Base-by-base conservation (phyloP, 2,113 vertebrate genomes). In the Tamias sibiricus region DNA sequence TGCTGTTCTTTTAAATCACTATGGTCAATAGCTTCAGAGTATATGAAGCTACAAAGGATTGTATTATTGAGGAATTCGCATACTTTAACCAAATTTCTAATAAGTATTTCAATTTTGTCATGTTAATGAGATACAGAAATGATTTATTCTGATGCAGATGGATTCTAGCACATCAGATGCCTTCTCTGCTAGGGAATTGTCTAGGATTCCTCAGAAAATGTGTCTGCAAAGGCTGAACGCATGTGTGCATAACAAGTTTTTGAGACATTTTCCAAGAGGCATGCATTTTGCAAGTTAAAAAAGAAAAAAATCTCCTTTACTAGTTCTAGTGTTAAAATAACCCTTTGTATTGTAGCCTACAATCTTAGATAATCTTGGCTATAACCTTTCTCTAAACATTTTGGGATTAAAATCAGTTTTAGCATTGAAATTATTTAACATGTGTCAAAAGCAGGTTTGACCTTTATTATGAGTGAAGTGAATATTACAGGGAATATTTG, bases 51-150 rank as follows among this genome's bases (percentile, higher is more conserved):
- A 49, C 71, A 84, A 76, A 47, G 76, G 72, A 32, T 72, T 92
- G 6, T 57, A 44, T 86, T 91, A 6, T 69, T 92, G 72, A 89
- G 44, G 8, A 94, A 90, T 85, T 97, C 71, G 87, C 72, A 47
- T 64, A 72, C 75, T 92, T 80, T 68, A 83, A 87, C 66, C 12
- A 26, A 49, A 76, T 81, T 90, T 85, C 62, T 95, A 71, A 59
- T 54, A 85, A 86, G 28, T 82, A 90, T 83, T 97, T 93, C 66
- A 82, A 54, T 94, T 80, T 75, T 84, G 62, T 66, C 62, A 59
- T 97, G 80, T 76, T 97, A 95, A 95, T 95, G 59, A 96, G 64
- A 91, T 57, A 74, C 8, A 88, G 57, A 75, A 68, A 74, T 80
- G 75, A 95, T 90, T 90, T 95, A 77, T 79, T 92, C 47, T 85